Evolutionary conservation across 2,113 vertebrate genomes (phyloP).

Genomic region (Anarrhichthys ocellatus): DNA sequence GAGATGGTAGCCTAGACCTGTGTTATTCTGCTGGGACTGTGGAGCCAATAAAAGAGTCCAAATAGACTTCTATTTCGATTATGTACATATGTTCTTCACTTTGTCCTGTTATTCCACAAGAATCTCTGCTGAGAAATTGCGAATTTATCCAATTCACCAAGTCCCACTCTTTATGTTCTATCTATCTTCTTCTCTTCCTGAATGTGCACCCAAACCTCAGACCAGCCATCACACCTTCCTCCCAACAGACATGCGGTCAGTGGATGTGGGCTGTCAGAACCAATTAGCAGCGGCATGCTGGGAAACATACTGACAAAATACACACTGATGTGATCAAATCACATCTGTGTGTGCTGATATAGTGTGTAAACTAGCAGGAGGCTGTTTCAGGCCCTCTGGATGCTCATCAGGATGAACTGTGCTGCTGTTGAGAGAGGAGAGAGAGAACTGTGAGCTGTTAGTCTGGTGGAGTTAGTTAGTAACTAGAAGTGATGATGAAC

Average conservation of each 20-base stretch:
- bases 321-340: constrained; percentile 21
- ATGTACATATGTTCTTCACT: constrained; percentile 31
- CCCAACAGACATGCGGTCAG: neutral
- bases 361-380: neutral
- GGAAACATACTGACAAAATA: constrained; percentile 17
- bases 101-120: constrained; percentile 19
- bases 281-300: constrained; percentile 3
- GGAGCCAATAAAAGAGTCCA: constrained; percentile 10
- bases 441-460: too few relatives aligned
- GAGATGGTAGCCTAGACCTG: neutral
- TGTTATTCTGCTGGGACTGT: neutral
- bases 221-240: neutral
- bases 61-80: constrained; percentile 44
- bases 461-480: too few relatives aligned
- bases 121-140: constrained; percentile 49
- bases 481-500: too few relatives aligned
- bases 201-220: neutral
- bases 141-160: constrained; percentile 52
- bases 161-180: neutral
- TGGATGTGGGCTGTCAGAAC: neutral
- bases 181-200: neutral
- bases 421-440: too few relatives aligned
- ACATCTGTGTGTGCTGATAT: neutral
- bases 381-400: too few relatives aligned
- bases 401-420: too few relatives aligned